phyloP scores from a whole-genome alignment of 2,797 vertebrate species.

The Enteromius radiatus region DNA sequence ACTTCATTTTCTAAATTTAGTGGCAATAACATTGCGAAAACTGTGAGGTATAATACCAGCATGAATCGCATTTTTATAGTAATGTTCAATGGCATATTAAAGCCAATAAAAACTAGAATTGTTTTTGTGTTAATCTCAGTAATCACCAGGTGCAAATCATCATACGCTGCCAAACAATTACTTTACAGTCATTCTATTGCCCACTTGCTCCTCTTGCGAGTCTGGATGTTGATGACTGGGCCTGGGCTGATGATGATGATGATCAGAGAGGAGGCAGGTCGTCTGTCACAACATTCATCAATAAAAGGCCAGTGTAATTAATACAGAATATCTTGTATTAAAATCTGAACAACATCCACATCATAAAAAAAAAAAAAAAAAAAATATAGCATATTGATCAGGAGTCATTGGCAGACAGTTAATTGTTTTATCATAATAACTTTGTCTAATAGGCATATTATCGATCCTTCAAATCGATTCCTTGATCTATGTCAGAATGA shows the following conservation, averaged over 20 bases:
- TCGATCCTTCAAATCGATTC: conserved; percentile 36
- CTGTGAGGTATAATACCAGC: not conserved
- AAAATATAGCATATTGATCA: conserved; percentile 23
- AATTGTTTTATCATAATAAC: conserved; percentile 51
- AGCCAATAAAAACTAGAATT: not conserved
- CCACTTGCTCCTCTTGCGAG: not conserved
- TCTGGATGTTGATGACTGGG: not conserved
- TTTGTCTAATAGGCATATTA: conserved; percentile 43
- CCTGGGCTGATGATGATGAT: conserved; percentile 6
- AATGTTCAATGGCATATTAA: not conserved
- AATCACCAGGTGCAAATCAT: conserved; percentile 11
- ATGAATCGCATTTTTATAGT: not conserved
- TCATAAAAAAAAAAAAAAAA: conserved; percentile 16
- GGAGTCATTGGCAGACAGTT: conserved; percentile 37
- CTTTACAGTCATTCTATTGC: conserved; percentile 3
- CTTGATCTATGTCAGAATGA: conserved; percentile 18
- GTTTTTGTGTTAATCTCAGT: not conserved
- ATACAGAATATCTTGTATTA: not conserved
- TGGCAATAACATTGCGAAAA: not conserved
- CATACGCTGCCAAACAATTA: not conserved
- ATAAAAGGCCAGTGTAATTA: conserved; percentile 1
- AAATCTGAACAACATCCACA: conserved; percentile 8
- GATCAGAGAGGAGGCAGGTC: not conserved
- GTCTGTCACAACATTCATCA: not conserved
- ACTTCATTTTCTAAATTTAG: not conserved